Evolutionary conservation across 2,888 invertebrate species (phyloP).

Genomic region (Pantelozetes paolii): DNA sequence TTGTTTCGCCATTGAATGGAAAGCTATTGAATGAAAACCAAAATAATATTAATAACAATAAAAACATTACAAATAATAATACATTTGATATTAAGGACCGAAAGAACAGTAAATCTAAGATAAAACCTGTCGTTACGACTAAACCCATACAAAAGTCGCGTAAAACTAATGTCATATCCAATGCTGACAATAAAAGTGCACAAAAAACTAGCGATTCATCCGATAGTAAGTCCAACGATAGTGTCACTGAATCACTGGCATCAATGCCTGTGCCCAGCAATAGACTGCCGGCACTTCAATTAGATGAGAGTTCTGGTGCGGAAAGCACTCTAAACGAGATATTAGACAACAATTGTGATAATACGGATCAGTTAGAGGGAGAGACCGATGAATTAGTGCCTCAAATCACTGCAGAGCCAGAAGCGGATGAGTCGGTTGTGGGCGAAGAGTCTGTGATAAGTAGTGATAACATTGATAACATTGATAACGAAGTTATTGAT

Average conservation of each 20-base stretch:
- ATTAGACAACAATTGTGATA: not conserved
- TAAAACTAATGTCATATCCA: not conserved
- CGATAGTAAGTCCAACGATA: not conserved
- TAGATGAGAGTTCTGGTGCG: not conserved
- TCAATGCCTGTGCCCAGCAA: not conserved
- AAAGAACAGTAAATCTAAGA: not conserved
- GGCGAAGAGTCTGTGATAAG: not conserved
- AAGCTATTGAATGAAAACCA: not conserved
- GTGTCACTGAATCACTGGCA: not conserved
- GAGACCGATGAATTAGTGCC: not conserved
- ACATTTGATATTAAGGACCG: not conserved
- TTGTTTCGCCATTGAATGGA: constrained; percentile 23
- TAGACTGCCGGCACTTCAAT: not conserved
- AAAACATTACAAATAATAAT: not conserved
- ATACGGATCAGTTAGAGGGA: no score
- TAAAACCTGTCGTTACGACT: not conserved
- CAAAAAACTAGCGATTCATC: not conserved
- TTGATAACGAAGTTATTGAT: not conserved
- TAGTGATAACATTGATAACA: not conserved
- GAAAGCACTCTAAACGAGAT: not conserved
- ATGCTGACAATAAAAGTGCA: not conserved
- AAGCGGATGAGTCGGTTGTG: not conserved
- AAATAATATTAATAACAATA: constrained; percentile 10
- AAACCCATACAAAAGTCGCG: not conserved
- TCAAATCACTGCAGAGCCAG: not conserved